Evolutionary conservation across 2,113 vertebrate species (phyloP), one percentile per base, ranked within the genome.

Genomic region (Balaeniceps rex): DNA sequence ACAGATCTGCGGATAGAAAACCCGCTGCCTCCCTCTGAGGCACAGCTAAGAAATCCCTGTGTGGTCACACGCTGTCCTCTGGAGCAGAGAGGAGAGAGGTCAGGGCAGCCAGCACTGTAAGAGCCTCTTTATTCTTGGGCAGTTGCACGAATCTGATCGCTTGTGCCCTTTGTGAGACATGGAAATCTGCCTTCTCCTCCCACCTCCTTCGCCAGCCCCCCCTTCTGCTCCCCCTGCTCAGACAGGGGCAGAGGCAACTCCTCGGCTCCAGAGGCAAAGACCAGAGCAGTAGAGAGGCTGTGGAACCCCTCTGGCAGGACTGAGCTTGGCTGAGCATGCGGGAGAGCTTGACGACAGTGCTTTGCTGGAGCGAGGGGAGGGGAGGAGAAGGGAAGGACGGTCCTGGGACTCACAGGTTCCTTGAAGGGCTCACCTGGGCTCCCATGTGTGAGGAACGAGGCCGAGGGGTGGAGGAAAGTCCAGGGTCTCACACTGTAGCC

Each of bases 21-120:
- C 81, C n/a, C 3, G 0, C 70, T 76, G 86, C 94, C 94, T 25
- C 66, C 82, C 84, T 93, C 84, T 34, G 12, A 88, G 93, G 77
- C 83, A 81, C 88, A 65, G 93, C 93, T 90, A 89, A 96, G 96
- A 96, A 97, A 96, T 94, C 96, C 93, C 96, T 97, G 96, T 97
- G 96, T 97, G 96, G 96, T 97, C 96, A 97, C 96, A 97, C 78
- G 75, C 90, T 96, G 95, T 96, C 96, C 97, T 88, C 92, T 92
- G 86, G 79, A 96, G 96, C 96, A 93, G 88, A 92, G 94, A 94
- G 95, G 83, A 94, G 94, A 97, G 95, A 94, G 95, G 97, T 96
- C 96, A 97, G 97, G 96, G 96, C 97, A 94, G 96, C 90, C 86
- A 92, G 94, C 86, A 75, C 95, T 97, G 90, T 95, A 97, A 96